Conservation (phyloP, 2,113 vertebrate species). For the Excalfactoria chinensis region DNA sequence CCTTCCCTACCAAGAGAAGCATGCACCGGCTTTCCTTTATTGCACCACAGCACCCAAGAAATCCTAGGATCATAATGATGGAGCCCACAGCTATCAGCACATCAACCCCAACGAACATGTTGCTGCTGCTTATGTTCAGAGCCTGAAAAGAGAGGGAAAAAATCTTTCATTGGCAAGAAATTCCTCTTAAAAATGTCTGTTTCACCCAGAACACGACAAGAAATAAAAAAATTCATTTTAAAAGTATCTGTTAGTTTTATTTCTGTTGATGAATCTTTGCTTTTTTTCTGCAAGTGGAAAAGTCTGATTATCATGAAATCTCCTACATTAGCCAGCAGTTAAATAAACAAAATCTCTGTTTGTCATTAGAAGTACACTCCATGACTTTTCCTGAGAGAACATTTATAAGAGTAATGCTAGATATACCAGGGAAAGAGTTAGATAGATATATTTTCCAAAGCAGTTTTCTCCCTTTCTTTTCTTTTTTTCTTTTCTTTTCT, state of each 20-base stretch:
- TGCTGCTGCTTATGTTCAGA: neutral
- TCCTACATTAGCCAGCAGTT: neutral
- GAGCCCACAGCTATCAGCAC: conserved; percentile 77
- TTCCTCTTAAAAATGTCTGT: neutral
- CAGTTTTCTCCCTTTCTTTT: neutral
- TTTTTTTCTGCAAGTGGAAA: conserved; percentile 19
- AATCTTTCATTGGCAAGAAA: neutral
- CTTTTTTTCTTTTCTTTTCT: neutral
- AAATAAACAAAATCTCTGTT: conserved; percentile 34
- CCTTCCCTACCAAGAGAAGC: conserved; percentile 84
- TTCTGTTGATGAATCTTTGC: neutral
- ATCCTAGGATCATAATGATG: conserved; percentile 88
- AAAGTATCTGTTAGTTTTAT: neutral
- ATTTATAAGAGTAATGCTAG: neutral
- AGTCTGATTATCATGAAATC: neutral
- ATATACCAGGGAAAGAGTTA: neutral
- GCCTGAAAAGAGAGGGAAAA: conserved; percentile 33
- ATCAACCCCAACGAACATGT: neutral
- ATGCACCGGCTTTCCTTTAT: conserved; percentile 86
- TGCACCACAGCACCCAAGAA: conserved; percentile 91
- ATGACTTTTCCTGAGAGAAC: neutral
- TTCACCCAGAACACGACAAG: neutral
- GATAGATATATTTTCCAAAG: neutral
- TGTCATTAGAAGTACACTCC: neutral
- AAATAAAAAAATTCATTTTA: neutral